Evolutionary conservation across 2,888 invertebrate species (phyloP).

Genomic region (Galerucella nymphaeae): DNA sequence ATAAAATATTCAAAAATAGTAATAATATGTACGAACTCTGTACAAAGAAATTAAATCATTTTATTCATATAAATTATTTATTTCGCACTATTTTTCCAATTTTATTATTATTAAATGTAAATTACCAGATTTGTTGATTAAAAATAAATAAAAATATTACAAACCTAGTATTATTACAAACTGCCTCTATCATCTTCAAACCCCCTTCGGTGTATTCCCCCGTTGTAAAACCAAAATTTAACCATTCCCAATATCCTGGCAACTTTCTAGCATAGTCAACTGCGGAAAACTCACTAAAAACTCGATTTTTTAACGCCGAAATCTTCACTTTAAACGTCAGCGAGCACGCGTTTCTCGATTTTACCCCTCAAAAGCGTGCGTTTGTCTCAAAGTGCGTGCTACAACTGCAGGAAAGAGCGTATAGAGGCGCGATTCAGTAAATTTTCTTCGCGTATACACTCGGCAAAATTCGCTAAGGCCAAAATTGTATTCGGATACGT

Average conservation of each 20-base stretch:
- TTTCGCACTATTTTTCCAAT: background rate
- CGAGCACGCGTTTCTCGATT: background rate
- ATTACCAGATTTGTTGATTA: too few species aligned
- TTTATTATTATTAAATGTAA: background rate
- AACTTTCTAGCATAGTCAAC: conserved; percentile 18
- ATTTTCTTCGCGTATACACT: conserved; percentile 17
- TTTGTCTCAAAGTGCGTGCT: conserved; percentile 46
- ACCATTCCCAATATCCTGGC: conserved; percentile 29
- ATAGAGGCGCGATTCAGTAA: conserved; percentile 12
- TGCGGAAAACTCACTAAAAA: conserved; percentile 22
- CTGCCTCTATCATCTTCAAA: conserved; percentile 46
- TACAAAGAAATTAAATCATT: too few species aligned
- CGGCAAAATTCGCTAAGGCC: conserved; percentile 11
- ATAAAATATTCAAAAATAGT: too few species aligned
- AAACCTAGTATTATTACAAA: conserved; percentile 43
- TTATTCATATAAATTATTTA: too few species aligned
- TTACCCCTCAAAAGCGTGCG: conserved; percentile 42
- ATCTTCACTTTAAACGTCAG: conserved; percentile 22
- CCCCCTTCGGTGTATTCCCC: conserved; percentile 14
- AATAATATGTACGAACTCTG: too few species aligned
- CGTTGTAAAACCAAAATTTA: conserved; percentile 21
- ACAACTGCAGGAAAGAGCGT: conserved; percentile 12
- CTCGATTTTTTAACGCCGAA: conserved; percentile 9
- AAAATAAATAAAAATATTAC: conserved; percentile 15
- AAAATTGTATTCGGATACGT: conserved; percentile 43